Conservation (phyloP, 37 sponge, comb jelly and placozoan genomes). For the Cladorhizidae sp. region DNA sequence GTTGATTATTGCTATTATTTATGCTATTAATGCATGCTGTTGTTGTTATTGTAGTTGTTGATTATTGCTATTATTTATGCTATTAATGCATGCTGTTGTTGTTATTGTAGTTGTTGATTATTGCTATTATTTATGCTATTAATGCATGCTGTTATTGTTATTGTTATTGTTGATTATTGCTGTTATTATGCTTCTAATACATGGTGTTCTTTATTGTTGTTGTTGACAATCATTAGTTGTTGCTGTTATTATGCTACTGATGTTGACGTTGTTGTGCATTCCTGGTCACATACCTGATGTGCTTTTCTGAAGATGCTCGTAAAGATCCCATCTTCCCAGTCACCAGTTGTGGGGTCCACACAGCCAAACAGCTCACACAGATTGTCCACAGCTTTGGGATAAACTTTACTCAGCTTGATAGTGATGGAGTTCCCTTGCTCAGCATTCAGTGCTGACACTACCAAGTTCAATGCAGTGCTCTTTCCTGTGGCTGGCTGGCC, state of each 20-base stretch:
- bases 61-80: background rate
- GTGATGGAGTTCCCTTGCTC: background rate
- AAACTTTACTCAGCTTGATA: slow-evolving; percentile 49
- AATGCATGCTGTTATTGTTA: no score
- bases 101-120: no score
- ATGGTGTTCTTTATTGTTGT: no score
- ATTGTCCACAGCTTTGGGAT: slow-evolving; percentile 49
- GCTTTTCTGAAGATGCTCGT: slow-evolving; percentile 78
- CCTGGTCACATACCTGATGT: slow-evolving; percentile 46
- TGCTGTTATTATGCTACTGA: no score
- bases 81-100: no score
- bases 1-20: no score
- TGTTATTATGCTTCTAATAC: background rate
- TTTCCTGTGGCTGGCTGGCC: slow-evolving; percentile 79
- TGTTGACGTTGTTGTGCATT: no score
- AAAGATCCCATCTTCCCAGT: slow-evolving; percentile 86
- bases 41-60: no score
- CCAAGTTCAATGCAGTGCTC: slow-evolving; percentile 63
- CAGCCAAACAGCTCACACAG: slow-evolving; percentile 61
- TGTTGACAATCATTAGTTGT: no score
- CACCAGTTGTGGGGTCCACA: slow-evolving; percentile 28
- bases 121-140: no score
- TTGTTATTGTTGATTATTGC: background rate
- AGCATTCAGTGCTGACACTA: slow-evolving; percentile 56
- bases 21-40: no score